phyloP scores from a whole-genome alignment of 2,888 invertebrate species.

The Drosophila anceps region DNA sequence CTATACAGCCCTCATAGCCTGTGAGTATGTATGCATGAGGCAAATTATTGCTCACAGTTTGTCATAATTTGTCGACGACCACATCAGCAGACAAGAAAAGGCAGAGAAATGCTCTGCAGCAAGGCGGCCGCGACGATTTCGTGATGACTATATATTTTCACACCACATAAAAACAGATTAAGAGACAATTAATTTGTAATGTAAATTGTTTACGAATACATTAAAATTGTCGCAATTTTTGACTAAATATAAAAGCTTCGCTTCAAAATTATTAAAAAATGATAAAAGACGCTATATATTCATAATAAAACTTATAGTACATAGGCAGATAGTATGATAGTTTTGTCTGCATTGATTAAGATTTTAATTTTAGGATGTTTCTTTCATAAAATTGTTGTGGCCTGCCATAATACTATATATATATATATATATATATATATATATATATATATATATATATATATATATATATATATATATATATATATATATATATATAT shows the following conservation, averaged over 20 bases:
- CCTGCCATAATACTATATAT: not conserved
- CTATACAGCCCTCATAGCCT: conserved; percentile 19
- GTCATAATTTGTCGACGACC: conserved; percentile 71
- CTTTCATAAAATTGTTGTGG: not conserved
- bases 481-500: not conserved
- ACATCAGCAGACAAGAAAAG: conserved; percentile 13
- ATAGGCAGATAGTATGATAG: not conserved
- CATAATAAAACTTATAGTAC: not conserved
- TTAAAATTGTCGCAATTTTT: conserved; percentile 41
- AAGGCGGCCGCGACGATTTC: conserved; percentile 20
- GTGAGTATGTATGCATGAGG: conserved; percentile 17
- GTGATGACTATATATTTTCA: conserved; percentile 27
- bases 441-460: not conserved
- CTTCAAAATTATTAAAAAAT: conserved; percentile 28
- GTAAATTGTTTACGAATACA: conserved; percentile 62
- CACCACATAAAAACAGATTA: conserved; percentile 50
- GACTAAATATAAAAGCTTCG: not conserved
- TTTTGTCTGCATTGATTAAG: not conserved
- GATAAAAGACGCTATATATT: conserved; percentile 2
- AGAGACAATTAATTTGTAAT: conserved; percentile 45
- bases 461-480: not conserved
- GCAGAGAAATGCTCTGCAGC: conserved; percentile 14
- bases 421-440: not conserved
- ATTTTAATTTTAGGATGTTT: not conserved
- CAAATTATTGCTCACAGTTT: conserved; percentile 60